These are phyloP conservation scores for Rhipidura dahli DNA, from an alignment of 2,113 vertebrate genomes.

Conservation along the genomic window DNA sequence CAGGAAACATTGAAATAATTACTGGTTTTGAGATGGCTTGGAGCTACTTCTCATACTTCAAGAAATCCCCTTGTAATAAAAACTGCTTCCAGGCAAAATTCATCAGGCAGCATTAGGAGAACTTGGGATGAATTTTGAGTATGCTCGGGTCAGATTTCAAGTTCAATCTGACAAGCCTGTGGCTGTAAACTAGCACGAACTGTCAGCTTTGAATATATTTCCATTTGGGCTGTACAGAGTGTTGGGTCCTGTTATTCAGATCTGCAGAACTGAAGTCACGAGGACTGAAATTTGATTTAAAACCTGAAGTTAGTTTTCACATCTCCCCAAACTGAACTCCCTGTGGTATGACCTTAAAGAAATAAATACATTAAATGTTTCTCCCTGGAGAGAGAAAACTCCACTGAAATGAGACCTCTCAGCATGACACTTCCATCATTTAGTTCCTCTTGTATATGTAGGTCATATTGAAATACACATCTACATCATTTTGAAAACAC, in stretches of 20 bases:
- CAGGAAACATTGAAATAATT: constrained; percentile 37
- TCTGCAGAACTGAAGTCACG: neutral
- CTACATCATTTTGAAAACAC: neutral
- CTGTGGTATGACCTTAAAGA: neutral
- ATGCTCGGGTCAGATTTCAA: constrained; percentile 19
- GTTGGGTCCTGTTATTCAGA: neutral
- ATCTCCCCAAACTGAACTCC: neutral
- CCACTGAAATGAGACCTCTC: neutral
- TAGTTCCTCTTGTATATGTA: neutral
- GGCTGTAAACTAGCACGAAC: constrained; percentile 38
- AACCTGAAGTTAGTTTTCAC: neutral
- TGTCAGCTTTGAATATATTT: constrained; percentile 41
- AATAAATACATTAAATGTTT: neutral
- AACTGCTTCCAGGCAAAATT: constrained; percentile 46
- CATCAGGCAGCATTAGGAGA: constrained; percentile 15
- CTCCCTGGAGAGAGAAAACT: neutral
- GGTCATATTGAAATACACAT: neutral
- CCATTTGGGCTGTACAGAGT: neutral
- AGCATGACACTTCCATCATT: neutral
- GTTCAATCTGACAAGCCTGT: constrained; percentile 42
- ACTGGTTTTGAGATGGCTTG: neutral
- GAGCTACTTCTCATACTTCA: constrained; percentile 12
- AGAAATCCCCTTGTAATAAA: constrained; percentile 52
- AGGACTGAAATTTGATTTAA: neutral
- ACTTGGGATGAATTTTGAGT: constrained; percentile 55